phyloP scores from a whole-genome alignment of 2,797 vertebrate genomes.

The Apogon hyalosoma region DNA sequence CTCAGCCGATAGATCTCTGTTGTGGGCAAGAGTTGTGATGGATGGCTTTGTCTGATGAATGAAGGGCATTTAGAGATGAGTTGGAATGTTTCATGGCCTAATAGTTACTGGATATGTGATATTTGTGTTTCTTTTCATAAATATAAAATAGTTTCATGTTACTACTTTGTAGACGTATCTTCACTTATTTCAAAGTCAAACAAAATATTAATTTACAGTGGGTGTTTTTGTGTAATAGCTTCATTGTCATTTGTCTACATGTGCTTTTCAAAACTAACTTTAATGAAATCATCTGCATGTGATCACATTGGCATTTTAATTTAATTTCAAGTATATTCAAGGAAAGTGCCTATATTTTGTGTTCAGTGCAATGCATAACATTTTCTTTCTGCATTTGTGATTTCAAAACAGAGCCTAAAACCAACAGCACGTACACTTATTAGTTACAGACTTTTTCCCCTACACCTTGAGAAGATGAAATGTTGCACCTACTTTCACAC shows the following conservation, averaged over 20 bases:
- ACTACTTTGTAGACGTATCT: neutral
- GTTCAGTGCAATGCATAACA: neutral
- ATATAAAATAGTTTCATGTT: neutral
- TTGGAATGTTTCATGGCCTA: neutral
- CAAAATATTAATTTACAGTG: too few relatives aligned
- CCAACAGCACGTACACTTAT: slow-evolving; percentile 25
- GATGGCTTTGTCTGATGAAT: slow-evolving; percentile 41
- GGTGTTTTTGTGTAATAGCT: too few relatives aligned
- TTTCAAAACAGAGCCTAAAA: slow-evolving; percentile 21
- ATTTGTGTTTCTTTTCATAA: neutral
- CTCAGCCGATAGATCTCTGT: slow-evolving; percentile 17
- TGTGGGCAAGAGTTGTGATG: slow-evolving; percentile 25
- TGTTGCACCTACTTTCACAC: slow-evolving; percentile 37
- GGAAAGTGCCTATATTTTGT: neutral
- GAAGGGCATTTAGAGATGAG: slow-evolving; percentile 5
- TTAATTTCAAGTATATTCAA: neutral
- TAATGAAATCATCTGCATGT: too few relatives aligned
- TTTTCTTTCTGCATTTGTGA: neutral
- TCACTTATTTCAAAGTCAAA: fast-evolving
- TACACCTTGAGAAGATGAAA: slow-evolving; percentile 65
- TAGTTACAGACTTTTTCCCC: slow-evolving; percentile 71
- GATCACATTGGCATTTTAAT: too few relatives aligned
- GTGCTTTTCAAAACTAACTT: neutral
- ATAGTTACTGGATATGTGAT: neutral
- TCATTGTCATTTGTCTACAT: neutral